phyloP scores from a whole-genome alignment of 2,888 invertebrate species.

The Argyresthia albistria region DNA sequence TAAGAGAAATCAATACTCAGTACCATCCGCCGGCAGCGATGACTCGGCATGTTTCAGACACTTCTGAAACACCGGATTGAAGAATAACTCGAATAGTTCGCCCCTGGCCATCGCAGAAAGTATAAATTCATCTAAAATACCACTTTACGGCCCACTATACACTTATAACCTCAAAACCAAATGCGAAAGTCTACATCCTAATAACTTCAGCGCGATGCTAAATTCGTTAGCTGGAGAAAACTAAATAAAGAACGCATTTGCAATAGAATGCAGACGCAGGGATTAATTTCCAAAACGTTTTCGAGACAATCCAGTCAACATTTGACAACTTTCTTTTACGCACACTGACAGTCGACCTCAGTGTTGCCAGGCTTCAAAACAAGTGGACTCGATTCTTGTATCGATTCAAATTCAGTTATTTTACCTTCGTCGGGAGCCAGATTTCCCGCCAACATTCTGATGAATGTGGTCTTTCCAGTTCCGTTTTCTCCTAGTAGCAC shows the following conservation, averaged over 20 bases:
- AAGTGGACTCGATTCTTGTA: background rate
- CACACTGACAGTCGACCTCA: background rate
- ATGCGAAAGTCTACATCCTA: background rate
- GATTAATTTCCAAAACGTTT: slow-evolving; percentile 2
- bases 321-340: slow-evolving; percentile 46
- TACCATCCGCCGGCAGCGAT: slow-evolving; percentile 50
- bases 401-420: background rate
- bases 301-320: slow-evolving; percentile 26
- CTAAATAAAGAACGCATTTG: background rate
- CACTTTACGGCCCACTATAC: slow-evolving; percentile 17
- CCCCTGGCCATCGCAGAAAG: slow-evolving; percentile 57
- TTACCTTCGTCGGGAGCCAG: slow-evolving; percentile 87
- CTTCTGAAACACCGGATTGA: slow-evolving; percentile 69
- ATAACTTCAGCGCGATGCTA: background rate
- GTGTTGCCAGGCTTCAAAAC: background rate
- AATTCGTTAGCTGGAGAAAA: background rate
- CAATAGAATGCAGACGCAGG: no score
- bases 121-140: slow-evolving; percentile 31
- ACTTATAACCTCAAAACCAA: slow-evolving; percentile 48
- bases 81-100: slow-evolving; percentile 67
- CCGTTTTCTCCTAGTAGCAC: slow-evolving; percentile 98
- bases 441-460: slow-evolving; percentile 97
- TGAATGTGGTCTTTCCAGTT: slow-evolving; percentile 99
- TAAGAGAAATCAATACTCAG: slow-evolving; percentile 4
- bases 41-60: slow-evolving; percentile 65